Percentiles rank a stretch among this genome's conserved stretches.
These are phyloP conservation scores for Apamea sordens DNA, from an alignment of 2,888 invertebrate species.

Conservation along the genomic window DNA sequence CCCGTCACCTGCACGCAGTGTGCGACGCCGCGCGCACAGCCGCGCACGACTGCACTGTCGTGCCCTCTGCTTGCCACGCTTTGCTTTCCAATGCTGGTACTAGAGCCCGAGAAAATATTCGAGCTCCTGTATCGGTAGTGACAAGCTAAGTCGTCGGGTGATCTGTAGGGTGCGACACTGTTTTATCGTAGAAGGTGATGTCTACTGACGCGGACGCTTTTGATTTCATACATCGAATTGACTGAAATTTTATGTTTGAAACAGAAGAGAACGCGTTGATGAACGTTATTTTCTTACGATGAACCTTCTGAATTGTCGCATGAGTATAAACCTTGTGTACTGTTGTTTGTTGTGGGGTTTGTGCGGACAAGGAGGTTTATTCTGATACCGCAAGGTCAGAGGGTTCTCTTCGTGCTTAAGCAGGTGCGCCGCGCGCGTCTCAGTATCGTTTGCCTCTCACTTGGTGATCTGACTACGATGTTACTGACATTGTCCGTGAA, in stretches of 20 bases:
- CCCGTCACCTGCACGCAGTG: constrained; percentile 89
- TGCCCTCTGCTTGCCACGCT: constrained; percentile 38
- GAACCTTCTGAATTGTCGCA: constrained; percentile 34
- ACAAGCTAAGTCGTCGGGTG: constrained; percentile 22
- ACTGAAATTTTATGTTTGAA: constrained; percentile 34
- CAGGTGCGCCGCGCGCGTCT: constrained; percentile 82
- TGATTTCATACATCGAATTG: constrained; percentile 39
- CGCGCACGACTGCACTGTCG: constrained; percentile 43
- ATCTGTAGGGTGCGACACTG: constrained; percentile 24
- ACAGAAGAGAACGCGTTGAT: constrained; percentile 42
- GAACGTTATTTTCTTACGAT: constrained; percentile 45
- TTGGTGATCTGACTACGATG: constrained; percentile 83
- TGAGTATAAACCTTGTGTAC: constrained; percentile 46
- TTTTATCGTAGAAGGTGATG: constrained; percentile 15
- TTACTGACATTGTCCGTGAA: constrained; percentile 79
- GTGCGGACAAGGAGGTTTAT: constrained; percentile 45
- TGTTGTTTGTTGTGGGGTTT: constrained; percentile 27
- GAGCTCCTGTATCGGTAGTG: constrained; percentile 19
- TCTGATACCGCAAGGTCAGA: constrained; percentile 54
- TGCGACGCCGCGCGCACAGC: constrained; percentile 73
- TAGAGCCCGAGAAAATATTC: constrained; percentile 21
- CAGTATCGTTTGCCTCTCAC: constrained; percentile 86
- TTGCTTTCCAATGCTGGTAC: constrained; percentile 22
- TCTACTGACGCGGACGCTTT: constrained; percentile 19
- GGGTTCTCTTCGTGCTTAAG: constrained; percentile 41